Evolutionary conservation across 2,888 invertebrate genomes (phyloP).

Genomic region (Cotesia congregata): DNA sequence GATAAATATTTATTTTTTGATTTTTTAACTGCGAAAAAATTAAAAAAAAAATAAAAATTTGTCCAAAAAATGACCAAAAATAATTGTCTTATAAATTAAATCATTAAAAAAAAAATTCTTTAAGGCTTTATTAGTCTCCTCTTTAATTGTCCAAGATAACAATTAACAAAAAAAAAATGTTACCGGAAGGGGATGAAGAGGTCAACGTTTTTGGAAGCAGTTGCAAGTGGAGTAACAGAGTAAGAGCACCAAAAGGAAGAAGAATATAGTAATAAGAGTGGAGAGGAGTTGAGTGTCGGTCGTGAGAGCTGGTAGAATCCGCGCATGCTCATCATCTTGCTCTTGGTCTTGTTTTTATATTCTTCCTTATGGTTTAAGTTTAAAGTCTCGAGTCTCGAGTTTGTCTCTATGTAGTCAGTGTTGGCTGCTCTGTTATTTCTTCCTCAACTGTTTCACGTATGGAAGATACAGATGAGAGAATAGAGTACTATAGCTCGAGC

Average conservation of each 20-base stretch:
- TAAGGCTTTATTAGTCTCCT: too few species aligned
- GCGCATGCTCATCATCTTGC: conserved; percentile 34
- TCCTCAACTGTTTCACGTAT: too few species aligned
- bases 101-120: too few species aligned
- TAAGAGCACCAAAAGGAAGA: too few species aligned
- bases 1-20: too few species aligned
- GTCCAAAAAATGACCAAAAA: too few species aligned
- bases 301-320: conserved; percentile 31
- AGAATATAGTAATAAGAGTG: too few species aligned
- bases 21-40: too few species aligned
- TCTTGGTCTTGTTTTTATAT: background rate
- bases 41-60: too few species aligned
- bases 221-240: conserved; percentile 49
- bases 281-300: background rate
- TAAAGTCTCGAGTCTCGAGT: background rate
- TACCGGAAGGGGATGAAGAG: conserved; percentile 41
- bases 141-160: background rate
- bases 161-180: conserved; percentile 4
- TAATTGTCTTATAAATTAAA: too few species aligned
- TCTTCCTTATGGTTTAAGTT: background rate
- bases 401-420: background rate
- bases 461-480: conserved; percentile 15
- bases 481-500: background rate
- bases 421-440: background rate
- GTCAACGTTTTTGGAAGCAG: conserved; percentile 62